A percentile compares a stretch with the other conserved stretches of the same genome.
phyloP scores from a whole-genome alignment of 2,797 vertebrate genomes.

The Parauchenoglanis punctatus region DNA sequence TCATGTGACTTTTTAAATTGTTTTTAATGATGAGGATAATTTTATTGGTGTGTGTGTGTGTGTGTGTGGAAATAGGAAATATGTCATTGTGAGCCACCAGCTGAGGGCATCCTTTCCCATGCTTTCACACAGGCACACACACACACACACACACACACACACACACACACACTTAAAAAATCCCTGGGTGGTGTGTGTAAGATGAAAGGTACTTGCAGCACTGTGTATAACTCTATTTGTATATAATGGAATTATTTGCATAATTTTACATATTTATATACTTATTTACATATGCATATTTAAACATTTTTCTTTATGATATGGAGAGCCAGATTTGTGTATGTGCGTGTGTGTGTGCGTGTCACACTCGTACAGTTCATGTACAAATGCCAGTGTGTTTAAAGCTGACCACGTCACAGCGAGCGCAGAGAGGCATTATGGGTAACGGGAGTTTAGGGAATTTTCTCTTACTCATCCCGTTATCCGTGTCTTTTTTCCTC shows the following conservation, averaged over 20 bases:
- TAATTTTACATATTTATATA: not conserved
- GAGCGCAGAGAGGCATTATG: conserved; percentile 23
- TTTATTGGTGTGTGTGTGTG: not conserved
- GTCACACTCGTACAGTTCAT: not conserved
- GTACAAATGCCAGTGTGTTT: not conserved
- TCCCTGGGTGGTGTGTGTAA: not conserved
- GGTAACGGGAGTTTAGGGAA: conserved; percentile 28
- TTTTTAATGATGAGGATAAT: not conserved
- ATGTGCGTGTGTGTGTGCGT: conserved; percentile 11
- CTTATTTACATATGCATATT: not conserved
- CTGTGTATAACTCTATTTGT: not conserved
- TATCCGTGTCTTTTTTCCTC: conserved; percentile 10
- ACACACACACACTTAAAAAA: not conserved
- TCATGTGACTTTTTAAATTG: not conserved
- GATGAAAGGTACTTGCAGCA: not conserved
- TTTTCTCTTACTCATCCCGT: conserved; percentile 31
- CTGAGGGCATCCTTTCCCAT: conserved; percentile 86
- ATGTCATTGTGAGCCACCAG: conserved; percentile 66
- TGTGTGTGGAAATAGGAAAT: conserved; percentile 17
- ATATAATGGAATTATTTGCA: not conserved
- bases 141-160: conserved; percentile 1
- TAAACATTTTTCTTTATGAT: not conserved
- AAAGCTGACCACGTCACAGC: not conserved
- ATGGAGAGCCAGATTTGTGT: not conserved
- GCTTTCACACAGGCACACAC: conserved; percentile 1